Evolutionary conservation across 2,888 invertebrate genomes (phyloP).

Genomic region (Sphaerolaimus hirsutus): DNA sequence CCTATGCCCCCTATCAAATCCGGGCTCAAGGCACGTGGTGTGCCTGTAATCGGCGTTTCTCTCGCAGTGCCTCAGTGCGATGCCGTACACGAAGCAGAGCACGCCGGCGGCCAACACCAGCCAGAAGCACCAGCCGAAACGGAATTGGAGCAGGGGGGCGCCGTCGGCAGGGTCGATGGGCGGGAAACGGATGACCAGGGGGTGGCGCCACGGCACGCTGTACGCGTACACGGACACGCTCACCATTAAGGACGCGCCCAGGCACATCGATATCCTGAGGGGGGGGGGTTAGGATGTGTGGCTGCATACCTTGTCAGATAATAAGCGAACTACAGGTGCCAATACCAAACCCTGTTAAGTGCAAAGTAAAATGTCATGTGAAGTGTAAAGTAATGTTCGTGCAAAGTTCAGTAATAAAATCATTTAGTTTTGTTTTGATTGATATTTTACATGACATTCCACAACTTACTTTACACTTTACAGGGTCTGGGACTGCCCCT

Average conservation of each 20-base stretch:
- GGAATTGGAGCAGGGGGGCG: conserved; percentile 51
- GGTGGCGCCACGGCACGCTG: conserved; percentile 9
- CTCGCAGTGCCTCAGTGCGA: conserved; percentile 55
- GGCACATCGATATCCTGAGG: too few species aligned
- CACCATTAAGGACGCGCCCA: conserved; percentile 51
- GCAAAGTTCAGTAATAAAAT: too few species aligned
- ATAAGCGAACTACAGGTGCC: too few species aligned
- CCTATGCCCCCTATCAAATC: conserved; percentile 48
- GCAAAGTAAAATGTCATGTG: too few species aligned
- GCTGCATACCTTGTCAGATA: too few species aligned
- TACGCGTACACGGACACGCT: conserved; percentile 49
- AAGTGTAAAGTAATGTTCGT: too few species aligned
- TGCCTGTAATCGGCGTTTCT: conserved; percentile 67
- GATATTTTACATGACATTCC: too few species aligned
- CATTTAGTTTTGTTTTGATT: too few species aligned
- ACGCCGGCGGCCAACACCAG: conserved; percentile 56
- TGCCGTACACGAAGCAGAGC: conserved; percentile 50
- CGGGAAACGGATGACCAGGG: conserved; percentile 11
- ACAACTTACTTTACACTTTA: too few species aligned
- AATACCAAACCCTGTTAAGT: too few species aligned
- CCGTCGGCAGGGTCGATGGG: neutral
- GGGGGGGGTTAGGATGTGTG: too few species aligned
- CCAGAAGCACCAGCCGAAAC: conserved; percentile 87
- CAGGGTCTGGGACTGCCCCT: too few species aligned
- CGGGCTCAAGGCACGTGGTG: conserved; percentile 66